Evolutionary conservation across 2,113 vertebrate genomes (phyloP), one percentile per base, ranked within the genome.

Genomic region (Corythoichthys haematopterus): DNA sequence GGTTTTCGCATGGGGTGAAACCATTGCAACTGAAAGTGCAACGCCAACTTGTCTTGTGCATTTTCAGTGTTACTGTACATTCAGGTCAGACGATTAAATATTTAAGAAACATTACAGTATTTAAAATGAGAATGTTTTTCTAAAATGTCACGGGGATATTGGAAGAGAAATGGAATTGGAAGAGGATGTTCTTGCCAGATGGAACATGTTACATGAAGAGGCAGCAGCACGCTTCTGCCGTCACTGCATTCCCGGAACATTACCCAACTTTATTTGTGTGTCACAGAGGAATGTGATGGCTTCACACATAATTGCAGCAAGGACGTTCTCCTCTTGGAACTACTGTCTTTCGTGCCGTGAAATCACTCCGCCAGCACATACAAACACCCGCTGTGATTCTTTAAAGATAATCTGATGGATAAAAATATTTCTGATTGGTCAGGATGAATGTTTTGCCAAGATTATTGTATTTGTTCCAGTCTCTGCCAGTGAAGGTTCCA

Each of bases 171-270:
- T 40, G 38, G 20, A 28, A 28, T 28, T 28, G 20, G 20, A 28
- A 28, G 20, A 28, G 76, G 66, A 78, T 68, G 66, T 79, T 75
- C 84, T 78, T 69, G 73, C 74, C 83, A 71, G 70, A 71, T 35
- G 68, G 76, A 84, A 73, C 67, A 47, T 52, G 70, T 89, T 88
- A 89, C 90, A 88, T 38, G 87, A 89, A 85, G 76, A 77, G 71
- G 75, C 80, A 69, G 78, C 68, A 2, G 85, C 77, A 76, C 76
- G 83, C 70, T 71, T 74, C 78, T 61, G 76, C 79, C 67, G 2
- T 64, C 37, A 37, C 78, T 74, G 80, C 88, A 92, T 91, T 91
- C 91, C 87, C 81, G 36, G 50, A 80, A 68, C 70, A 68, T 89
- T 82, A 88, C 82, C 82, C 81, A 82, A 87, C 74, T 52, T 48